phyloP scores from a whole-genome alignment of 2,797 vertebrate genomes.

The Tragelaphus oryx region DNA sequence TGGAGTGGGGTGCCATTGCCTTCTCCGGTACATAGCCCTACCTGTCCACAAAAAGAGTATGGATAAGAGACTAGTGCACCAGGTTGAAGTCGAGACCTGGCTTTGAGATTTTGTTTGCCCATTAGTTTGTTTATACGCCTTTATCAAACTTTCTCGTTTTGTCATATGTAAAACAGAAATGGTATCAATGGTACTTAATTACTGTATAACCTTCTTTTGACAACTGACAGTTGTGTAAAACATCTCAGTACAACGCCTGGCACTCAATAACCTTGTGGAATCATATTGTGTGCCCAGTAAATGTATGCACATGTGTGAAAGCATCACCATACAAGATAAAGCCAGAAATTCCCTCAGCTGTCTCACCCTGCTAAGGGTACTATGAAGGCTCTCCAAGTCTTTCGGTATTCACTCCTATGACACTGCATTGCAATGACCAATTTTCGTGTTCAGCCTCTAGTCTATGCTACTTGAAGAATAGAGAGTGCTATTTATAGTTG shows the following conservation, averaged over 20 bases:
- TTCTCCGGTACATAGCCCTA: not conserved
- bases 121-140: not conserved
- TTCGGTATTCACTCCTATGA: not conserved
- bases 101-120: not conserved
- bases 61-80: not conserved
- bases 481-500: not conserved
- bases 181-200: not conserved
- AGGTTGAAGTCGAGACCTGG: not conserved
- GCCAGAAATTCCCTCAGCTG: not conserved
- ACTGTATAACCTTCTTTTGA: not conserved
- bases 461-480: not conserved
- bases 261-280: not conserved
- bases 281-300: not conserved
- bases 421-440: not conserved
- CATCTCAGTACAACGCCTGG: not conserved
- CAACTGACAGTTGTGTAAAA: not conserved
- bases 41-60: not conserved
- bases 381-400: not conserved
- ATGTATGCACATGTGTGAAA: not conserved
- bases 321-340: not conserved
- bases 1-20: no score
- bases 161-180: not conserved
- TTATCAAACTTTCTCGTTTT: conserved; percentile 30
- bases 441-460: not conserved
- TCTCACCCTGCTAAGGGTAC: not conserved